phyloP scores from a whole-genome alignment of 2,888 invertebrate species.

The Ophioninae sp. region DNA sequence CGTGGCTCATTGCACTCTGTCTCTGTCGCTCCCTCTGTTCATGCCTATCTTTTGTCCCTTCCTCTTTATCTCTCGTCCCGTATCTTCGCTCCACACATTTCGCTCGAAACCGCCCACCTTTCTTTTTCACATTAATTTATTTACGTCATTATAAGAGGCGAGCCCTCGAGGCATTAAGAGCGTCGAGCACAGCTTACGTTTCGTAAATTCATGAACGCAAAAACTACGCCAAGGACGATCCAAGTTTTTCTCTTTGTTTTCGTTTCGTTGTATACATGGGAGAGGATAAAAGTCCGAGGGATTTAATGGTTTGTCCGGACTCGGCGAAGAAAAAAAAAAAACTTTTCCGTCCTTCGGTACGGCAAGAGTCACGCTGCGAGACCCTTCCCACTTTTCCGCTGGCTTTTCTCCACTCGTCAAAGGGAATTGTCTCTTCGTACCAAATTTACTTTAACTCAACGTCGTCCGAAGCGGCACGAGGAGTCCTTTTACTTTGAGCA shows the following conservation, averaged over 20 bases:
- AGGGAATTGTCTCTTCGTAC: slow-evolving; percentile 32
- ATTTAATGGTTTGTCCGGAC: slow-evolving; percentile 27
- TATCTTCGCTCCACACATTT: slow-evolving; percentile 7
- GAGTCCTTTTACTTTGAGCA: slow-evolving; percentile 8
- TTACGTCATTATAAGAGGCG: slow-evolving; percentile 8
- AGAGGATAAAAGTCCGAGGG: slow-evolving; percentile 2
- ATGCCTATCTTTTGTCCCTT: not conserved
- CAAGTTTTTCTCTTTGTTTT: slow-evolving; percentile 4
- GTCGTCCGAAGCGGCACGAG: slow-evolving; percentile 3
- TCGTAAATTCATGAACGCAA: slow-evolving; percentile 7
- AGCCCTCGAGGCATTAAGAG: not conserved
- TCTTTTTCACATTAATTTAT: slow-evolving; percentile 19
- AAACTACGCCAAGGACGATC: slow-evolving; percentile 11
- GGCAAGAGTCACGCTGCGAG: not conserved
- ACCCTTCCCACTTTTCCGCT: not conserved
- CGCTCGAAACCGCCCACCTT: not conserved
- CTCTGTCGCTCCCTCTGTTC: not conserved
- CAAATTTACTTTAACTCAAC: slow-evolving; percentile 25
- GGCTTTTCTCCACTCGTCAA: slow-evolving; percentile 2
- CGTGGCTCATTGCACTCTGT: not conserved
- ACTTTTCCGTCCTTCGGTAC: not conserved
- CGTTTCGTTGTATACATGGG: not conserved
- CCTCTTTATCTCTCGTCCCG: not conserved
- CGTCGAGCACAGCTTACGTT: not conserved
- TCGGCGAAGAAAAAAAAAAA: slow-evolving; percentile 14